Evolutionary conservation across 2,888 invertebrate genomes (phyloP).

Genomic region (Yponomeuta plumbellus): DNA sequence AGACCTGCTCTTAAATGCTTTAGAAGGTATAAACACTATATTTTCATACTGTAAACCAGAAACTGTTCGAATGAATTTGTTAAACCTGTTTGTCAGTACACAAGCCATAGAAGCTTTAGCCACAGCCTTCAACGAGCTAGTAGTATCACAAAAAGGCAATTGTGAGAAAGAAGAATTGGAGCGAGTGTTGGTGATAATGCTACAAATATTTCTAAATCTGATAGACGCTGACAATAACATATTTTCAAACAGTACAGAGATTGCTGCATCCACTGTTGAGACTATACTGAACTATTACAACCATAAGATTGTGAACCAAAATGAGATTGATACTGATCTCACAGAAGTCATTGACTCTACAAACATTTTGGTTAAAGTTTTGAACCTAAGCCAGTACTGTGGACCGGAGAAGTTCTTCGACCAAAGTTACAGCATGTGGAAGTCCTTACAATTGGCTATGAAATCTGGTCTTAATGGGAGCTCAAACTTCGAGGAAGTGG

Average conservation of each 20-base stretch:
- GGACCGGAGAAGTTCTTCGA: slow-evolving; percentile 46
- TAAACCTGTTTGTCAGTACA: slow-evolving; percentile 47
- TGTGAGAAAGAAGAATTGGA: slow-evolving; percentile 51
- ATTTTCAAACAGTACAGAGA: slow-evolving; percentile 39
- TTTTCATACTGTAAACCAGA: slow-evolving; percentile 61
- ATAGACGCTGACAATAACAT: slow-evolving; percentile 56
- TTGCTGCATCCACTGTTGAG: slow-evolving; percentile 43
- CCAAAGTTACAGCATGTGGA: slow-evolving; percentile 57
- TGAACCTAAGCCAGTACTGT: slow-evolving; percentile 40
- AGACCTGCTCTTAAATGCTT: slow-evolving; percentile 72
- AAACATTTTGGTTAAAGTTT: slow-evolving; percentile 41
- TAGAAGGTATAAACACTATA: slow-evolving; percentile 78
- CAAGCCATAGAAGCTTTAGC: slow-evolving; percentile 50
- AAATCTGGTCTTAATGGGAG: slow-evolving; percentile 40
- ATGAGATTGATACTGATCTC: slow-evolving; percentile 17
- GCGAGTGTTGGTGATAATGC: slow-evolving; percentile 49
- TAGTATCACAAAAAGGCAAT: slow-evolving; percentile 40
- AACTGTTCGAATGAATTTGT: slow-evolving; percentile 43
- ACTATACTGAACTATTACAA: slow-evolving; percentile 53
- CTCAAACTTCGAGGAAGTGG: slow-evolving; percentile 45
- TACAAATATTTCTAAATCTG: slow-evolving; percentile 54
- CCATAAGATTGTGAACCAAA: slow-evolving; percentile 41
- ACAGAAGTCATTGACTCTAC: slow-evolving; percentile 49
- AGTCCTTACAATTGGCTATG: slow-evolving; percentile 38
- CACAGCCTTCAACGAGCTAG: slow-evolving; percentile 49